phyloP scores from a whole-genome alignment of 1,140 invertebrate genomes.

The Armadillidium nasatum region DNA sequence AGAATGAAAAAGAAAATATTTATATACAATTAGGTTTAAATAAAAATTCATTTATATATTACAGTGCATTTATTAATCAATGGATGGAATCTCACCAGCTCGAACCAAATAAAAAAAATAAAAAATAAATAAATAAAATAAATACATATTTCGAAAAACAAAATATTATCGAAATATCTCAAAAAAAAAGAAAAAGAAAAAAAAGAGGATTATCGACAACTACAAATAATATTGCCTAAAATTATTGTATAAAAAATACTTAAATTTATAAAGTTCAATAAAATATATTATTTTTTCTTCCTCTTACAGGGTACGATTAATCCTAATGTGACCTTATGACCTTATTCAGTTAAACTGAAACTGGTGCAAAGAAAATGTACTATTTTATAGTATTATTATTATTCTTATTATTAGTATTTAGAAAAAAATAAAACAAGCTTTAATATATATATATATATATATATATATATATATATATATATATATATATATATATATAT shows the following conservation, averaged over 20 bases:
- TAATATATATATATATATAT: slow-evolving; percentile 11
- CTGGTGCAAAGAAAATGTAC: neutral
- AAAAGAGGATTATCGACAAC: no score
- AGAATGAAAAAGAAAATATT: no score
- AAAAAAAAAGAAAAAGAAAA: no score
- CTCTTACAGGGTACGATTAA: neutral
- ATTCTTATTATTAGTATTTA: neutral
- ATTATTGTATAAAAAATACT: slow-evolving; percentile 9
- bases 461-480: neutral
- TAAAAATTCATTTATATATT: neutral
- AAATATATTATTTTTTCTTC: neutral
- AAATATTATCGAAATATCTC: no score
- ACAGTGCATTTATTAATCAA: slow-evolving; percentile 11
- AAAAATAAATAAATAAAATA: neutral
- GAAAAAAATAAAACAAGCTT: neutral
- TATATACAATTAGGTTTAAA: neutral
- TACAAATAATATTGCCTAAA: neutral
- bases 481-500: neutral
- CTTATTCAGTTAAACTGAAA: neutral
- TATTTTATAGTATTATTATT: neutral
- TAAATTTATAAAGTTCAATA: neutral
- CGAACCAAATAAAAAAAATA: neutral
- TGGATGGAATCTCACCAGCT: neutral
- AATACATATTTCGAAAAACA: neutral
- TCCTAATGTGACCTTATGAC: neutral